phyloP scores from a whole-genome alignment of 2,797 vertebrate genomes.

The Adelosebastes latens region DNA sequence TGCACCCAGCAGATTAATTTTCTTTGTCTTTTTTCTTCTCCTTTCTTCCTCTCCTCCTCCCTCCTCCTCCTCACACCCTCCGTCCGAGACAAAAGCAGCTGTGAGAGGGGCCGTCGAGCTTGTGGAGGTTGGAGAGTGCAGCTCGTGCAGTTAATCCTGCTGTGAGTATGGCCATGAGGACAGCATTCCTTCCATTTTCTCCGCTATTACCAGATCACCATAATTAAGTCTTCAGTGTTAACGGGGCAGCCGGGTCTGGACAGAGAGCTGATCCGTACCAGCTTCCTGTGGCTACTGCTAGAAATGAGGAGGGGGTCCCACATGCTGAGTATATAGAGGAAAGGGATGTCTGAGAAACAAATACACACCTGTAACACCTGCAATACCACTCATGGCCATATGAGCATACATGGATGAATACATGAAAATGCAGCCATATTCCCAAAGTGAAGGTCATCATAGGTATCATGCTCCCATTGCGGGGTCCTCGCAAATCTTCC shows the following conservation, averaged over 20 bases:
- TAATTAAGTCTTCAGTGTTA: constrained; percentile 80
- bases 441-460: constrained; percentile 39
- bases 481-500: constrained; percentile 59
- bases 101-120: constrained; percentile 66
- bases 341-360: constrained; percentile 13
- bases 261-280: constrained; percentile 64
- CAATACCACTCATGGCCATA: constrained; percentile 27
- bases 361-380: constrained; percentile 60
- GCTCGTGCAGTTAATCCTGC: constrained; percentile 82
- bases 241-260: constrained; percentile 55
- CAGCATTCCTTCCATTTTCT: constrained; percentile 83
- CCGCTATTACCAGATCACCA: constrained; percentile 79
- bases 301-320: constrained; percentile 13
- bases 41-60: constrained; percentile 57
- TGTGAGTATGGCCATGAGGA: constrained; percentile 79
- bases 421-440: constrained; percentile 40
- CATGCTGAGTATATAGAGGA: not conserved
- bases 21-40: constrained; percentile 61
- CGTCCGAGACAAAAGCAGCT: constrained; percentile 76
- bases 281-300: constrained; percentile 69
- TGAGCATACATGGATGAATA: not conserved
- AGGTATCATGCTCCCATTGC: constrained; percentile 1
- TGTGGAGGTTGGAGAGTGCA: constrained; percentile 76
- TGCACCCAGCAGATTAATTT: constrained; percentile 82
- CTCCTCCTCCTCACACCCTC: constrained; percentile 58